Evolutionary conservation across 1,140 invertebrate genomes (phyloP).

Genomic region (Diprion similis): DNA sequence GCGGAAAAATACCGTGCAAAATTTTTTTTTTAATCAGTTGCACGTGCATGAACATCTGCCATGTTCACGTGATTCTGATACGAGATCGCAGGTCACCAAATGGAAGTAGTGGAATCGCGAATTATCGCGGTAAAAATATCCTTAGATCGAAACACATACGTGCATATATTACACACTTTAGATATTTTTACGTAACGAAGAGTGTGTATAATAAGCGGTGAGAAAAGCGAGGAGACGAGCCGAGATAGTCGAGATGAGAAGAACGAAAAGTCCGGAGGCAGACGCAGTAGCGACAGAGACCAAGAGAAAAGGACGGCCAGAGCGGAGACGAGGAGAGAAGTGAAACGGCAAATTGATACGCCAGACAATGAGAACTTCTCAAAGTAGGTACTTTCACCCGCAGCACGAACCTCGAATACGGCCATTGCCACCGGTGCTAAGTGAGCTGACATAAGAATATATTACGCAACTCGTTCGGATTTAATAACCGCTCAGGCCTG

Average conservation of each 20-base stretch:
- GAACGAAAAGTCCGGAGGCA: background rate
- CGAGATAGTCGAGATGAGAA: background rate
- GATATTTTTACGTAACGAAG: too few relatives aligned
- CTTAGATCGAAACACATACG: too few relatives aligned
- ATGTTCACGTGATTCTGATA: too few relatives aligned
- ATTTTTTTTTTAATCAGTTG: too few relatives aligned
- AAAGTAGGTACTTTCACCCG: background rate
- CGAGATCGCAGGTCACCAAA: too few relatives aligned
- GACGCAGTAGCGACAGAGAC: background rate
- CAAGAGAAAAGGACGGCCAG: background rate
- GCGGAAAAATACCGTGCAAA: too few relatives aligned
- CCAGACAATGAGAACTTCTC: conserved; percentile 2
- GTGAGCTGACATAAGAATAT: background rate
- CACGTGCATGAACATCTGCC: too few relatives aligned
- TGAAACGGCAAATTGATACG: conserved; percentile 1
- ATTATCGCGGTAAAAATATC: too few relatives aligned
- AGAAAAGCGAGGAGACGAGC: background rate
- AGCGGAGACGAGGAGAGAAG: background rate
- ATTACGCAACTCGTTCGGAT: background rate
- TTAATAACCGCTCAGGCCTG: background rate
- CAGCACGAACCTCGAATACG: background rate
- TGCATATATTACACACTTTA: too few relatives aligned
- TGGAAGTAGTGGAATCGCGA: too few relatives aligned
- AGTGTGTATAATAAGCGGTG: too few relatives aligned
- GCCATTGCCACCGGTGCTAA: background rate